phyloP scores from a whole-genome alignment of 1,140 invertebrate genomes.

The Octopus bimaculoides region DNA sequence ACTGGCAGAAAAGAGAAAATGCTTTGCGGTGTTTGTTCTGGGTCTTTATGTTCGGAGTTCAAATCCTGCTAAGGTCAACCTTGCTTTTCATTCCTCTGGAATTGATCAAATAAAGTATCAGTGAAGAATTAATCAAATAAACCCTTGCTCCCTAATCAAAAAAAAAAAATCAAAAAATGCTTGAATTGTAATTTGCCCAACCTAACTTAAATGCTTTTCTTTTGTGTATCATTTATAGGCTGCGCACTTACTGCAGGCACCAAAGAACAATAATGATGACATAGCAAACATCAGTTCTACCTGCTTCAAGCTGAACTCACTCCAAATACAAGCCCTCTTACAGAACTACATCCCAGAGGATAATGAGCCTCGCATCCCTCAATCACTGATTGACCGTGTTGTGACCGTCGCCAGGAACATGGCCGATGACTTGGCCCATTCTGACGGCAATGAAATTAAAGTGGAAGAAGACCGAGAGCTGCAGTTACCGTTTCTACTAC shows the following conservation, averaged over 20 bases:
- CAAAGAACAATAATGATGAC: constrained; percentile 87
- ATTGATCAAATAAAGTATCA: too few relatives aligned
- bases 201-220: too few relatives aligned
- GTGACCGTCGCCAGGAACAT: constrained; percentile 84
- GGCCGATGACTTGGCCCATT: constrained; percentile 85
- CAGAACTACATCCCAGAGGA: constrained; percentile 79
- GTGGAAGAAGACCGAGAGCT: constrained; percentile 81
- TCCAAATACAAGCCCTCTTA: constrained; percentile 77
- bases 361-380: constrained; percentile 62
- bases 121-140: too few relatives aligned
- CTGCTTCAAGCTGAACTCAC: constrained; percentile 96
- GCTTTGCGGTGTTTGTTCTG: too few relatives aligned
- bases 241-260: constrained; percentile 66
- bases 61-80: too few relatives aligned
- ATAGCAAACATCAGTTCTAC: constrained; percentile 85
- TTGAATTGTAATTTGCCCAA: too few relatives aligned
- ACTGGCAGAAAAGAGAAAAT: too few relatives aligned
- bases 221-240: constrained; percentile 40
- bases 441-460: constrained; percentile 82
- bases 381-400: constrained; percentile 41
- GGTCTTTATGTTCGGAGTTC: too few relatives aligned
- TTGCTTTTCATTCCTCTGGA: too few relatives aligned
- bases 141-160: too few relatives aligned
- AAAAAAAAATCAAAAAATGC: too few relatives aligned
- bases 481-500: constrained; percentile 85